phyloP scores from a whole-genome alignment of 2,797 vertebrate species.

The Enteromius thamalakanensis region DNA sequence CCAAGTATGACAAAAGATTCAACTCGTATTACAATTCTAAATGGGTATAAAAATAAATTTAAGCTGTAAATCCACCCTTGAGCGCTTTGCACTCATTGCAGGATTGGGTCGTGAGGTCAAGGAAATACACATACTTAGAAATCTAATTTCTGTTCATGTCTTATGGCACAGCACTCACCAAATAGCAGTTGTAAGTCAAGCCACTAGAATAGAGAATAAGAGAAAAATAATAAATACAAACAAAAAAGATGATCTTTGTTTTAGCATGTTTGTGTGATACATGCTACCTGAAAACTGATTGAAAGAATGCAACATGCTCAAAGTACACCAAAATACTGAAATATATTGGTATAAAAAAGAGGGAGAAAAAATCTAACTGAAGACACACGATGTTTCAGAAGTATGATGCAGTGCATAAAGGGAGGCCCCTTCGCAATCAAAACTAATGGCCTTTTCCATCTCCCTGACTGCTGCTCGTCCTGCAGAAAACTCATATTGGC shows the following conservation, averaged over 20 bases:
- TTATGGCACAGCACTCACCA: not conserved
- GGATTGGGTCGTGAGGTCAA: not conserved
- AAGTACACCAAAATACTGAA: not conserved
- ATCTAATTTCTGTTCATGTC: not conserved
- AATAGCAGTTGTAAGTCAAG: not conserved
- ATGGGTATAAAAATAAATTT: conserved; percentile 1
- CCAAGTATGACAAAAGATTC: conserved; percentile 1
- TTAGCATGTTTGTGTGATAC: not conserved
- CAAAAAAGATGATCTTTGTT: not conserved
- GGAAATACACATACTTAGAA: not conserved
- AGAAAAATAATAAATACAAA: not conserved
- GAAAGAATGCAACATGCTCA: not conserved
- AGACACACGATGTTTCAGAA: conserved; percentile 29
- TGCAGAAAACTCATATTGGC: conserved; percentile 49
- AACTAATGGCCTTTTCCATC: conserved; percentile 58
- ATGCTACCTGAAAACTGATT: not conserved
- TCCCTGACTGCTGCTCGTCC: conserved; percentile 54
- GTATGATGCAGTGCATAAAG: conserved; percentile 34
- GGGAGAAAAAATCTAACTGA: not conserved
- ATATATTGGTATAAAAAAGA: not conserved
- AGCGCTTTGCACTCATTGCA: not conserved
- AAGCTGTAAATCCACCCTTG: conserved; percentile 3
- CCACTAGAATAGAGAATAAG: not conserved
- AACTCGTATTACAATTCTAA: conserved; percentile 7
- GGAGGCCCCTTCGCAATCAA: conserved; percentile 49